Base-by-base conservation (phyloP, 2,888 invertebrate genomes). In the Drosophila falleni region DNA sequence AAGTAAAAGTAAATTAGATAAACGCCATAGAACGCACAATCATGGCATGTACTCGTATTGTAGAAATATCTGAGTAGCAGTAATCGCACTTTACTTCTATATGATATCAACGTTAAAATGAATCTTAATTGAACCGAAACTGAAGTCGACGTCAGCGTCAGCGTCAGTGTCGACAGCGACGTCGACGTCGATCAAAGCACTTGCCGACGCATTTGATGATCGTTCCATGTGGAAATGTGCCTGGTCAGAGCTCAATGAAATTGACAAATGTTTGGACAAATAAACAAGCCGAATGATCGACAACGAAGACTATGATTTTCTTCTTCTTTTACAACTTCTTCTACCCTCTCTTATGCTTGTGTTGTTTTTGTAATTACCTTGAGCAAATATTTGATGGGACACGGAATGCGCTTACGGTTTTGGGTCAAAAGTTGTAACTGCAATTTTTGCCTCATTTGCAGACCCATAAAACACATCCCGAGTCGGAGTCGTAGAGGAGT, bases 211-310 rank as follows among this genome's bases (percentile, higher is more conserved):
- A 53, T 33, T 51, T 64, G 74, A 47, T 55, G 58, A 75, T 53
- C 71, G 79, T 33, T 51, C 73, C 53, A 61, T 75, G 65, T 44
- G 83, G 83, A 81, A 85, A 87, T 77, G 63, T 79, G 87, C 70
- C 76, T 80, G 88, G 83, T 83, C 87, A 85, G 88, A 85, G 83
- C 83, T 85, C 86, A 85, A 85, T 85, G 88, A 86, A 85, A 83
- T 85, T 86, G 88, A 85, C 88, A 85, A 85, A 85, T 85, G 84
- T 88, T 85, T 85, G 77, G 88, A 88, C 88, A 85, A 88, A 85
- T 85, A 88, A 83, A 70, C 75, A 82, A 78, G 74, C 82, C 77
- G 71, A 84, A 70, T 74, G 77, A 87, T 87, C 74, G 78, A 75
- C 68, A 67, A 58, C 66, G 54, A 15, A 49, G 16, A 33, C 65